Conservation (phyloP, 1,140 invertebrate species). For the Aphaenogaster ashmeadi region DNA sequence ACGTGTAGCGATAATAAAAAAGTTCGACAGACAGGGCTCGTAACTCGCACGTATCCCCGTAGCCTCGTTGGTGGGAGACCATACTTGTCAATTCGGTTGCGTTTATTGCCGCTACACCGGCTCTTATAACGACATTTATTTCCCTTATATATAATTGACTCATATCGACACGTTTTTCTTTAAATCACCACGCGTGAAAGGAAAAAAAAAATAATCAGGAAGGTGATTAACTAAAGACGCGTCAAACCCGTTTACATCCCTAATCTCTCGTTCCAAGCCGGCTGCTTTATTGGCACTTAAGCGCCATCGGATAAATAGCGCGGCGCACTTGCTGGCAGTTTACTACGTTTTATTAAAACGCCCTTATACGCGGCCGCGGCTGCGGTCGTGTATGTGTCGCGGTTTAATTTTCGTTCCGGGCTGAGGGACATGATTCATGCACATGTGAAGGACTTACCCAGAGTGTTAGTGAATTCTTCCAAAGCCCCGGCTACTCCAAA, state of each 20-base stretch:
- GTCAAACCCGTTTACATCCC: constrained; percentile 17
- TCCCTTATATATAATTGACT: constrained; percentile 67
- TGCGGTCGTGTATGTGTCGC: constrained; percentile 47
- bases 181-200: background rate
- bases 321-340: constrained; percentile 14
- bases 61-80: constrained; percentile 43
- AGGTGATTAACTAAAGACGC: constrained; percentile 7
- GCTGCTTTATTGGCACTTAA: constrained; percentile 55
- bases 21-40: constrained; percentile 44
- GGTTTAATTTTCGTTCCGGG: constrained; percentile 71
- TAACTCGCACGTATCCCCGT: constrained; percentile 63
- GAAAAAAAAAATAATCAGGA: background rate
- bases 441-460: constrained; percentile 81
- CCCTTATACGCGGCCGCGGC: constrained; percentile 9
- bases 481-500: constrained; percentile 83
- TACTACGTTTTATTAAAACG: constrained; percentile 54
- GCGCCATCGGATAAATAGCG: constrained; percentile 52
- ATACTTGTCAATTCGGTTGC: constrained; percentile 65
- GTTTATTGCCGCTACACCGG: constrained; percentile 13
- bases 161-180: constrained; percentile 37
- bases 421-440: constrained; percentile 48
- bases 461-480: constrained; percentile 85
- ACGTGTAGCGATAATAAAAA: constrained; percentile 65
- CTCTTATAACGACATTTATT: constrained; percentile 22
- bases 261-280: background rate